Evolutionary conservation across 2,888 invertebrate genomes (phyloP), one percentile per base, ranked within the genome.

Genomic region (Stenchaetothrips biformis): DNA sequence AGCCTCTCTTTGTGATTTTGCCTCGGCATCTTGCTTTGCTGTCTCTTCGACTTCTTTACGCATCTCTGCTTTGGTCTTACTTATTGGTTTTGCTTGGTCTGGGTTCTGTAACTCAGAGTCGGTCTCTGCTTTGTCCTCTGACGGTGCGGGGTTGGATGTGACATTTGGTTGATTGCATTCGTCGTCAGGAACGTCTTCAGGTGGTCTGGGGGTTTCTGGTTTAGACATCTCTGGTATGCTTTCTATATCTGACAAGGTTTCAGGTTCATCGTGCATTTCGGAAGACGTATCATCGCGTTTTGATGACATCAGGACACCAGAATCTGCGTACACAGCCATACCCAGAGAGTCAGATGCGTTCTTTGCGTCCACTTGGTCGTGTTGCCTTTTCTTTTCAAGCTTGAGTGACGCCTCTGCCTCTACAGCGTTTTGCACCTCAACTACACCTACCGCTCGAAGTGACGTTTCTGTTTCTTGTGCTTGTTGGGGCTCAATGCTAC

Each of bases 191-290:
- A 62, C 62, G 13, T 49, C 48, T 27, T 53, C 78, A 4, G 27
- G 80, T 78, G 37, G n/a, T 78, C 53, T 78, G 25, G 78, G 37
- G 13, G 53, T 48, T 11, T 78, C 78, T 62, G 62, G 53, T 49
- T 47, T 80, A 0, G 49, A 18, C 80, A 37, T 9, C 37, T 74
- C 74, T 48, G 81, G 78, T 21, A 82, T 77, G 18, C 81, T 81
- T 25, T 82, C 82, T 18, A 81, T 77, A 25, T 82, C 82, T 2
- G 82, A 82, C 13, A 82, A 79, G 6, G 82, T 82, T 77, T 82
- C 82, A 9, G 81, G 80, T 49, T 82, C 81, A 77, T 82, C 82
- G n/a, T 81, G 80, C 21, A 74, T 74, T 2, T 74, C 67, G 11
- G 67, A 53, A 18, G 53, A 74, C 7, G 67, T 25, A 0, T 74